A percentile compares a stretch with the other conserved stretches of the same genome.
phyloP scores from a whole-genome alignment of 2,797 vertebrate genomes.

The Rallus crepitans region DNA sequence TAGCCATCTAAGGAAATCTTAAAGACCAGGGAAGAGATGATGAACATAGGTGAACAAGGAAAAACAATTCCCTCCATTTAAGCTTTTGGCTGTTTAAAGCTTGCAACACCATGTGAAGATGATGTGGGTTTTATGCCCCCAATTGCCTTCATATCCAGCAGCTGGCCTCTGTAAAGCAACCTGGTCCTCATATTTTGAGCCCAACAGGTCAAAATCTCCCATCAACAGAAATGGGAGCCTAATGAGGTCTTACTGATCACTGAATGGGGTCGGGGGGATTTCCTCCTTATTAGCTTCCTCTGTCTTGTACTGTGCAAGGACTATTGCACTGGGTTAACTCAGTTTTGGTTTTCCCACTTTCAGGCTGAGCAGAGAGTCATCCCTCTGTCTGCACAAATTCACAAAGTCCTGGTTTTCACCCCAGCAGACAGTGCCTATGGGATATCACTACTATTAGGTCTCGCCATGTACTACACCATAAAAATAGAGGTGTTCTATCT shows the following conservation, averaged over 20 bases:
- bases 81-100: neutral
- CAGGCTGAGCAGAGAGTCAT: neutral
- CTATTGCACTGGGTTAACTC: neutral
- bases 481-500: neutral
- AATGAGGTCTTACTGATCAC: neutral
- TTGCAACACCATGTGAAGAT: neutral
- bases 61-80: neutral
- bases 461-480: accelerated
- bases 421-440: neutral
- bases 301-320: neutral
- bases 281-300: neutral
- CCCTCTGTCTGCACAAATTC: neutral
- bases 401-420: neutral
- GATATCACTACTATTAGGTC: neutral
- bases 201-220: neutral
- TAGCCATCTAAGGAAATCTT: neutral
- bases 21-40: neutral
- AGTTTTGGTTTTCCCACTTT: neutral
- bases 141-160: neutral
- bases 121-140: neutral
- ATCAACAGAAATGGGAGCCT: neutral
- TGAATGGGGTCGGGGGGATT: neutral
- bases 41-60: accelerated
- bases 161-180: neutral
- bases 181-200: neutral